phyloP scores from a whole-genome alignment of 2,113 vertebrate species.

The Tragelaphus strepsiceros region DNA sequence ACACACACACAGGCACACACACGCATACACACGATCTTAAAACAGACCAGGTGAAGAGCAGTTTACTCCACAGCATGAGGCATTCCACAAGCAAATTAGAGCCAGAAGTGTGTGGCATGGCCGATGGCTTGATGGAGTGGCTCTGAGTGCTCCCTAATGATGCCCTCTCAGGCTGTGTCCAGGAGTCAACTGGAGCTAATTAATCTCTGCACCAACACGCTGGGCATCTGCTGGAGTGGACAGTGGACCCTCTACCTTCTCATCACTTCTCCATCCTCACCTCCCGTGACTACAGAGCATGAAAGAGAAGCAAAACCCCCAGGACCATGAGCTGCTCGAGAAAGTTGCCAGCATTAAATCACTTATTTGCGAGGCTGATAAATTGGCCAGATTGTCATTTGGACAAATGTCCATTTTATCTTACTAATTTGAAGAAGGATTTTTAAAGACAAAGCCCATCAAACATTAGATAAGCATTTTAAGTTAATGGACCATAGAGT shows the following conservation, averaged over 20 bases:
- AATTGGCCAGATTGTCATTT: slow-evolving; percentile 64
- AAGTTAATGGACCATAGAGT: slow-evolving; percentile 78
- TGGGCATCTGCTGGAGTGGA: not conserved
- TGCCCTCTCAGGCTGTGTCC: not conserved
- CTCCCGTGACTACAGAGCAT: not conserved
- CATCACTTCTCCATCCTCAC: rapidly evolving
- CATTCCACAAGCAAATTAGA: not conserved
- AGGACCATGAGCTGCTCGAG: not conserved
- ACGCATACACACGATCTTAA: not conserved
- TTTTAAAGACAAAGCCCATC: slow-evolving; percentile 82
- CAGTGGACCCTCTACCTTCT: rapidly evolving
- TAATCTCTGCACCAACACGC: not conserved
- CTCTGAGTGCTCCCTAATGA: not conserved
- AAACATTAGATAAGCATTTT: slow-evolving; percentile 85
- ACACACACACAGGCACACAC: rapidly evolving
- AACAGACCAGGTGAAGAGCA: slow-evolving; percentile 12
- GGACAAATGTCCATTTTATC: slow-evolving; percentile 80
- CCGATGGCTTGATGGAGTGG: not conserved
- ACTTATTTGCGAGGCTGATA: slow-evolving; percentile 61
- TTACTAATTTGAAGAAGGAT: slow-evolving; percentile 79
- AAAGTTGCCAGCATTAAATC: not conserved
- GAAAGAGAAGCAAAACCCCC: rapidly evolving
- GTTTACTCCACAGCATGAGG: slow-evolving; percentile 28
- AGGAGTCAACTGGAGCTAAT: not conserved
- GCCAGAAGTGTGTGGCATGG: not conserved